These are phyloP conservation scores for Micronycteris hirsuta DNA, from an alignment of 2,113 vertebrate genomes.

Conservation along the genomic window DNA sequence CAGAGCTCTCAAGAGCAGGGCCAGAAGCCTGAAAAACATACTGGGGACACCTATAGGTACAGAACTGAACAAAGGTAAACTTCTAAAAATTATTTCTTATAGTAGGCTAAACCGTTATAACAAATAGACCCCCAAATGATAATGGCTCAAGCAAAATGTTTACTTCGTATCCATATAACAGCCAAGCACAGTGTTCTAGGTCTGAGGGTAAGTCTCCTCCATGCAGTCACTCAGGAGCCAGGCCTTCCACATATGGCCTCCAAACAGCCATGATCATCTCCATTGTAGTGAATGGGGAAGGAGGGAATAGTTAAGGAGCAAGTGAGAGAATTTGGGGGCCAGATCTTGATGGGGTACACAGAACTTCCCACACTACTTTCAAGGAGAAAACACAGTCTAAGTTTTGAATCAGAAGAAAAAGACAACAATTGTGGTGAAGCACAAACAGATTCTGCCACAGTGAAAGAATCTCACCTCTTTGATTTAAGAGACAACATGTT, in stretches of 20 bases:
- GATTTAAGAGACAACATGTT: not conserved
- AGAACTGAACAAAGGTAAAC: not conserved
- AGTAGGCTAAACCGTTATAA: not conserved
- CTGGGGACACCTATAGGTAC: not conserved
- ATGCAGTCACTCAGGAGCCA: not conserved
- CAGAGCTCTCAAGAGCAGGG: not conserved
- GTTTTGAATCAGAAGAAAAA: not conserved
- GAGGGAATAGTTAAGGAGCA: not conserved
- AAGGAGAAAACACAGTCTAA: not conserved
- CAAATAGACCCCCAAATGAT: not conserved
- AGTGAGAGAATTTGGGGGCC: not conserved
- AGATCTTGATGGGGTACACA: not conserved
- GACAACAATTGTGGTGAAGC: not conserved
- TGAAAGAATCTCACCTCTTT: not conserved
- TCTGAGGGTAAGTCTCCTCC: not conserved
- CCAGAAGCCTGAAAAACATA: not conserved
- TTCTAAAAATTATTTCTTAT: not conserved
- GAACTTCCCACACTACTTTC: not conserved
- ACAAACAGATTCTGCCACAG: not conserved
- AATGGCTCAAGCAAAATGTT: not conserved
- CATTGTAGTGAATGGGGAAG: not conserved
- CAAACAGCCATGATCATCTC: not conserved
- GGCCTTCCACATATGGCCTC: not conserved
- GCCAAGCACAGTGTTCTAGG: not conserved
- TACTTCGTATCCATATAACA: not conserved